Evolutionary conservation across 2,888 invertebrate species (phyloP), one percentile per base, ranked within the genome.

Genomic region (Endotricha flammealis): DNA sequence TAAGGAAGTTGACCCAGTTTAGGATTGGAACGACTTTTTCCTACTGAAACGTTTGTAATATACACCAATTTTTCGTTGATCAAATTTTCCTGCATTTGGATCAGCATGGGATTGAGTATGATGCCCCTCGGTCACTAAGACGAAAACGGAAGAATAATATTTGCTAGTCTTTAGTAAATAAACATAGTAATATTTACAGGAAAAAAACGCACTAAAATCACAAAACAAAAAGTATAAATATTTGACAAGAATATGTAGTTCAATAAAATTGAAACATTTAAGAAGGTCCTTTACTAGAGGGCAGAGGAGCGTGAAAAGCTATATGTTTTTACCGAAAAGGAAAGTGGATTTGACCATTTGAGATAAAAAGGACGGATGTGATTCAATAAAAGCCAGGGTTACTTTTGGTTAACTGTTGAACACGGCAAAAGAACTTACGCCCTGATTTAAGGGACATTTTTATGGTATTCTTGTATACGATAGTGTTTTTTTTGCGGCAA

Each of bases 281-380:
- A 32, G 25, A 25, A 25, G 32, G 32, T 33, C 9, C 24, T 33
- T 17, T 22, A 16, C 25, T 25, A 11, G 13, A n/a, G 28, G 6
- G 17, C 27, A 33, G 12, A 22, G 27, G 8, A 22, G 28, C 27
- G 28, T 34, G 12, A 34, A 34, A 34, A 22, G 20, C 34, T 20
- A 28, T 34, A 17, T 34, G 11, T 34, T 34, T 28, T 28, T 28
- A 9, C 12, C 3, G 13, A 34, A 24, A 14, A 12, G 20, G 33
- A 34, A 34, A 34, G 34, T 34, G 28, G 34, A 32, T 32, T 32
- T 32, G 13, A 34, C 28, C 34, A 28, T 34, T 34, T 34, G 22
- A 28, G 34, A 34, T 34, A 34, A 34, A 34, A 34, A 34, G 34
- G 28, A 34, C 22, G 27, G 28, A 34, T 34, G 34, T 34, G 34